phyloP scores from a whole-genome alignment of 1,140 invertebrate species.

The Atta colombica region DNA sequence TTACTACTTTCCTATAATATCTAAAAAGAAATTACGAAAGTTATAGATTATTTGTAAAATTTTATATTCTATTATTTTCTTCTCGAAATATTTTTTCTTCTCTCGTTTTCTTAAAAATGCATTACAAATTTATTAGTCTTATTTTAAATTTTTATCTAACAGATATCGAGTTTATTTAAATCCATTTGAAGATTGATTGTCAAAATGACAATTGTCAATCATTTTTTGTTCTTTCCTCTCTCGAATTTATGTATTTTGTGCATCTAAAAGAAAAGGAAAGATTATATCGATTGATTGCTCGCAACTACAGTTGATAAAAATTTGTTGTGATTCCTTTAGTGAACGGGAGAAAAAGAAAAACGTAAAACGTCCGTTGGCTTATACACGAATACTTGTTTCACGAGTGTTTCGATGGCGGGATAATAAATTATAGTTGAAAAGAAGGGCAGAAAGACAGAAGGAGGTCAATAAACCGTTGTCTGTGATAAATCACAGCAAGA shows the following conservation, averaged over 20 bases:
- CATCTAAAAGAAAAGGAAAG: not conserved
- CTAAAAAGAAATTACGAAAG: not conserved
- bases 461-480: constrained; percentile 56
- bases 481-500: constrained; percentile 62
- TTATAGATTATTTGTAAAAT: not conserved
- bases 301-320: not conserved
- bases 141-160: not conserved
- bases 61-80: not conserved
- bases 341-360: not conserved
- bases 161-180: not conserved
- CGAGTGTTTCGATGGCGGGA: constrained; percentile 34
- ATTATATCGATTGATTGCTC: not conserved
- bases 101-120: not conserved
- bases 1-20: not conserved
- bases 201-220: not conserved
- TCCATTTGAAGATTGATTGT: not conserved
- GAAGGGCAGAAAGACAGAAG: constrained; percentile 36
- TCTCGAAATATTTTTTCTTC: not conserved
- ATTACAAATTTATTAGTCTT: constrained; percentile 5
- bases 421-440: constrained; percentile 70
- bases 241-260: not conserved
- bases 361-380: constrained; percentile 16
- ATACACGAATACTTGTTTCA: not conserved
- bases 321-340: not conserved
- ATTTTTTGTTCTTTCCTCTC: not conserved